Evolutionary conservation across 2,888 invertebrate genomes (phyloP), one percentile per base, ranked within the genome.

Genomic region (Eristalis pertinax): DNA sequence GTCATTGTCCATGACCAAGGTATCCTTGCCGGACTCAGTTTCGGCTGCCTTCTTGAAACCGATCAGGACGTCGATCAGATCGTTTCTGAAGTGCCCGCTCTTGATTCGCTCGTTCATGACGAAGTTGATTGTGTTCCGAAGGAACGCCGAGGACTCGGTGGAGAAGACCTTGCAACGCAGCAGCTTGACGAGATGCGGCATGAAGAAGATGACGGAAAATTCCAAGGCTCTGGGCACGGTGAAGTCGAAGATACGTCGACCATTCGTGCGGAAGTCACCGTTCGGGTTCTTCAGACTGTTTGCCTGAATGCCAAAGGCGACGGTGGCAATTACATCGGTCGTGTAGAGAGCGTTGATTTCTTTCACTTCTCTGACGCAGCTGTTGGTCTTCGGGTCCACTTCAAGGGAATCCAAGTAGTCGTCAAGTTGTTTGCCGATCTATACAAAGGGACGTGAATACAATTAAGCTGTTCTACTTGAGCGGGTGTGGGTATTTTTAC

Each of bases 21-120:
- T 89, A 0, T 91, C 87, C 0, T 89, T 88, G 35, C 89, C 89
- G 11, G 89, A 86, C 1, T 88, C 70, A 0, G 89, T 79, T 5
- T 90, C 89, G 19, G 72, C 43, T 13, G 84, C 88, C 68, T 92
- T 91, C 38, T 92, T 93, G 5, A 94, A 81, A 1, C 92, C 91
- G 43, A 94, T 90, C 13, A 95, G 89, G 4, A 94, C 89, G 88
- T 94, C 94, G 60, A 95, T 92, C 0, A 95, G 91, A 89, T 95
- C 94, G 70, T 93, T 92, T 11, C 94, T 91, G 10, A 90, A 90
- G 0, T 88, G 70, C 4, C 93, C 93, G 4, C 91, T 91, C 13
- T 91, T 89, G 73, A 93, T 92, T 2, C 95, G 91, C 13, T 93
- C 91, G 0, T 90, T 70, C 63, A 94, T 93, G 0, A 93, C 93